These are phyloP conservation scores for Hippocampus abdominalis DNA, from an alignment of 2,113 vertebrate species.

Conservation along the genomic window DNA sequence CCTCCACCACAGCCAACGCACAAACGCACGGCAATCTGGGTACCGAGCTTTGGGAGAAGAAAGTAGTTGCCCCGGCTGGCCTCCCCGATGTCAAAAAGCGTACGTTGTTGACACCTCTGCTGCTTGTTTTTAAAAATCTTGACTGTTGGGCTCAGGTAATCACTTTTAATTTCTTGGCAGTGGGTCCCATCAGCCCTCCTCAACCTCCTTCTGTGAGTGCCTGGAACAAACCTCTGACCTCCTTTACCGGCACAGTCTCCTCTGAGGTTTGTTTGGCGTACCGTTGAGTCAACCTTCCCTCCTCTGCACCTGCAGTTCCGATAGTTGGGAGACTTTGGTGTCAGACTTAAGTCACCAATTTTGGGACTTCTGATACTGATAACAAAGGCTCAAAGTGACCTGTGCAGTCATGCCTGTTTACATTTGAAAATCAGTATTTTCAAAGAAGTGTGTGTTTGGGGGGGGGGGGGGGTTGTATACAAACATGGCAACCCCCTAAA, in stretches of 20 bases:
- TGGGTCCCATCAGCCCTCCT: constrained; percentile 94
- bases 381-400: no score
- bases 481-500: neutral
- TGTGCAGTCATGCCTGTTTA: no score
- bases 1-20: constrained; percentile 65
- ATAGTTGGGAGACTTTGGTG: neutral
- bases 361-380: neutral
- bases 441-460: neutral
- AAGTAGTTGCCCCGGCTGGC: constrained; percentile 78
- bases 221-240: constrained; percentile 97
- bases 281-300: neutral
- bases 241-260: constrained; percentile 82
- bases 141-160: neutral
- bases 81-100: constrained; percentile 91
- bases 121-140: neutral
- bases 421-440: neutral
- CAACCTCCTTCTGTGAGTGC: constrained; percentile 97
- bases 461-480: no score
- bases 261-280: constrained; percentile 75
- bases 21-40: constrained; percentile 79
- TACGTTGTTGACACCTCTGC: constrained; percentile 67
- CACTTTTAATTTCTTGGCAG: constrained; percentile 61
- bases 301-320: neutral
- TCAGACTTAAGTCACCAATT: neutral
- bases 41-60: constrained; percentile 92